Evolutionary conservation across 1,140 invertebrate species (phyloP), one percentile per base, ranked within the genome.

Genomic region (Orius insidiosus): DNA sequence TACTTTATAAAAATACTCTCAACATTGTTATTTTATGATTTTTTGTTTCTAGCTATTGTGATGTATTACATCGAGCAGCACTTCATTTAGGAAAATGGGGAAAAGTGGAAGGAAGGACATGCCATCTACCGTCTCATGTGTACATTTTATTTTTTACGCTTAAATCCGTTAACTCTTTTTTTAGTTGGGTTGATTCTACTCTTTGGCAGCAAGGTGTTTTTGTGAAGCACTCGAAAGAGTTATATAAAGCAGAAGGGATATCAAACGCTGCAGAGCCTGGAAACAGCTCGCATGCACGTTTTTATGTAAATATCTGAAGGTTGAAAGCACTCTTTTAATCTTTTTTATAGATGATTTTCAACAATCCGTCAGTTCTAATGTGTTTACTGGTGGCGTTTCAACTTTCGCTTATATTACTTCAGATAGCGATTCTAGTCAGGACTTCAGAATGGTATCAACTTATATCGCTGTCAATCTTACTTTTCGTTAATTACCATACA

Each of bases 381-480:
- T 78, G 76, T 54, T 65, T 75, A 15, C 58, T 93, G 24, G 67
- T 92, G 6, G 69, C 72, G 2, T 59, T 89, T 1, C 83, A 89
- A 54, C 60, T 79, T 5, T 61, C 72, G 1, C 61, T 93, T 14
- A 71, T 95, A 10, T 60, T 77, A 1, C 65, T 80, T 13, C 82
- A 94, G 64, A 66, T 95, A 35, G 68, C 80, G 40, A 68, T 87
- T 15, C 59, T 96, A 1, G 67, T 85, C 51, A 70, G 79, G 37
- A 76, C 78, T 2, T 72, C 74, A 6, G 80, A 89, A 54, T 98
- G 92, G 92, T 85, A 93, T 62, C 81, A 92, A 59, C 74, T 93
- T 24, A 58, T 95, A 7, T 86, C 88, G 11, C 69, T 92, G 49
- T 74, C 82, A 9, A 67, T 92, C 30, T 66, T 95, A 16, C 69